These are phyloP conservation scores for Xestia ashworthii DNA, from an alignment of 2,888 invertebrate species.

Conservation along the genomic window DNA sequence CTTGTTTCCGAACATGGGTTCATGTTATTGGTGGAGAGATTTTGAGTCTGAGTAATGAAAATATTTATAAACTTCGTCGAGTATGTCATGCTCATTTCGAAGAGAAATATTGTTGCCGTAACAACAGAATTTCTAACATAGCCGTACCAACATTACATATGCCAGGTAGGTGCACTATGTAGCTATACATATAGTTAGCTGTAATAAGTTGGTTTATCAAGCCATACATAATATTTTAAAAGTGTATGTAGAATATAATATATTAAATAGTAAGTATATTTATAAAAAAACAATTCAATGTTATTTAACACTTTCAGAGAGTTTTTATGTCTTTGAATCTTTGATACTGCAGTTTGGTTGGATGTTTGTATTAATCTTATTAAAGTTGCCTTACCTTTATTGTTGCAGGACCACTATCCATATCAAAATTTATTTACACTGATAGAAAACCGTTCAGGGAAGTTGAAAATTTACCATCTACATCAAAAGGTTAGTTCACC, in stretches of 20 bases:
- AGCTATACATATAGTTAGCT: neutral
- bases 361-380: neutral
- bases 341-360: neutral
- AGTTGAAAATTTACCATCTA: slow-evolving; percentile 16
- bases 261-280: neutral
- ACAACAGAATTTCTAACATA: slow-evolving; percentile 5
- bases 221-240: neutral
- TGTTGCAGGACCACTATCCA: slow-evolving; percentile 3
- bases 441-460: slow-evolving; percentile 1
- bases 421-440: neutral
- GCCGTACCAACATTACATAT: slow-evolving; percentile 4
- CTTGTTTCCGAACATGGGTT: slow-evolving; percentile 3
- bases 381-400: neutral
- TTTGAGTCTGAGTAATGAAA: neutral
- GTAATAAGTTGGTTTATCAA: neutral
- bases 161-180: neutral
- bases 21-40: slow-evolving; percentile 4
- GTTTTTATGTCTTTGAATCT: neutral
- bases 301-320: too few species aligned
- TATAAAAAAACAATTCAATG: neutral
- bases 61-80: slow-evolving; percentile 12
- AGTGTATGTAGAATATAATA: neutral
- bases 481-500: slow-evolving; percentile 14
- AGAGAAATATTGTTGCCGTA: slow-evolving; percentile 5
- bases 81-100: slow-evolving; percentile 20